These are phyloP conservation scores for Melangyna quadrimaculata DNA, from an alignment of 2,888 invertebrate species.

Conservation along the genomic window DNA sequence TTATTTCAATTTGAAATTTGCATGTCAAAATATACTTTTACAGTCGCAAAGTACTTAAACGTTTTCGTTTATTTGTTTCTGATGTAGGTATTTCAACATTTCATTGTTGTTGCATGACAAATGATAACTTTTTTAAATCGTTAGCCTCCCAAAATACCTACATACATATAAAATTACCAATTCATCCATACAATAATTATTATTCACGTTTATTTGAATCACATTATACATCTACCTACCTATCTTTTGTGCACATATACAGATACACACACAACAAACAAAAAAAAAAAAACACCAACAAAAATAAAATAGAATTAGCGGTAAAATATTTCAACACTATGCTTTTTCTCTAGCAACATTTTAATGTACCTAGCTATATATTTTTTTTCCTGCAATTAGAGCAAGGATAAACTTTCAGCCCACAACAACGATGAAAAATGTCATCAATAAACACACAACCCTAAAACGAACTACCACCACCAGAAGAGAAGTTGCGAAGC, in stretches of 20 bases:
- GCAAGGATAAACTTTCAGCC: constrained; percentile 66
- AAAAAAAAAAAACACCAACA: not conserved
- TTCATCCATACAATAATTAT: not conserved
- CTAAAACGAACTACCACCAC: not conserved
- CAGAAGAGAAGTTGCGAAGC: constrained; percentile 49
- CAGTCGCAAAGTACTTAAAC: not conserved
- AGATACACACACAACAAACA: not conserved
- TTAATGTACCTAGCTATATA: not conserved
- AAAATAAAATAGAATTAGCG: constrained; percentile 60
- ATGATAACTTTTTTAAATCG: constrained; percentile 54
- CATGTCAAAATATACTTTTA: constrained; percentile 31
- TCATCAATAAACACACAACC: constrained; percentile 49
- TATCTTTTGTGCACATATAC: not conserved
- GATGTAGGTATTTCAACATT: not conserved
- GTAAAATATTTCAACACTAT: constrained; percentile 58
- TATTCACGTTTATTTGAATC: constrained; percentile 1
- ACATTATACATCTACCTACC: not conserved
- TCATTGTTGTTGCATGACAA: constrained; percentile 52
- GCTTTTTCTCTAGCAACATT: constrained; percentile 21
- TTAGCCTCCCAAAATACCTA: not conserved
- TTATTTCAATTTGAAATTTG: not conserved
- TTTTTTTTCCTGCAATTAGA: constrained; percentile 59
- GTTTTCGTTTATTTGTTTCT: constrained; percentile 4
- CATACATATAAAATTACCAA: not conserved
- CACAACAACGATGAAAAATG: constrained; percentile 54